Percentiles rank a stretch among this genome's conserved stretches.
Evolutionary conservation across 2,113 vertebrate genomes (phyloP).

Genomic region (Ahaetulla prasina): DNA sequence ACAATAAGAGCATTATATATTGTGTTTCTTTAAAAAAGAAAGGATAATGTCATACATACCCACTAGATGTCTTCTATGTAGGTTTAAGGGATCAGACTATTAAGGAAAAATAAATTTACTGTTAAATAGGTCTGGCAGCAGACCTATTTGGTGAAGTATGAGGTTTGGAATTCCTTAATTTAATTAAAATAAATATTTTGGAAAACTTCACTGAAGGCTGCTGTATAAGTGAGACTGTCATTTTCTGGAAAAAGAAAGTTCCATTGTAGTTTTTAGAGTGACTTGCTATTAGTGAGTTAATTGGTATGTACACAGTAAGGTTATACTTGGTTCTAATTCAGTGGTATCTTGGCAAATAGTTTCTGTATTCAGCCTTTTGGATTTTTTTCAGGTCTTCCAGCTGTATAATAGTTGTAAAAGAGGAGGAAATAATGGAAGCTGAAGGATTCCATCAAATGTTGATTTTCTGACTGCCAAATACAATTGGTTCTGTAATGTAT

Average conservation of each 20-base stretch:
- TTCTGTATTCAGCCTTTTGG: constrained; percentile 25
- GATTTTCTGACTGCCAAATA: constrained; percentile 25
- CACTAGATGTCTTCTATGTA: neutral
- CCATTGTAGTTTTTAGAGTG: constrained; percentile 26
- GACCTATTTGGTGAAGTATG: neutral
- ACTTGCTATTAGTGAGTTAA: constrained; percentile 40
- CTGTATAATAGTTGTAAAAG: constrained; percentile 30
- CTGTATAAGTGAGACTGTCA: neutral
- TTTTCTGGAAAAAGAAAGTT: neutral
- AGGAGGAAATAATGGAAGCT: constrained; percentile 31
- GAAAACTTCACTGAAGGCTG: neutral
- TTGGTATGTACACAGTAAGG: constrained; percentile 45
- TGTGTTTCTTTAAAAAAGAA: neutral
- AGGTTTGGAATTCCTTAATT: neutral
- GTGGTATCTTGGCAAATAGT: constrained; percentile 47
- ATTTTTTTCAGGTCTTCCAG: constrained; percentile 45
- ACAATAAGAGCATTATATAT: neutral
- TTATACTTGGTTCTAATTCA: constrained; percentile 36
- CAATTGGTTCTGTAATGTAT: constrained; percentile 30
- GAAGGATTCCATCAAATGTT: constrained; percentile 49
- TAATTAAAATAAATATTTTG: neutral
- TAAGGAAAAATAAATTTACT: neutral
- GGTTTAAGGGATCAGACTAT: neutral
- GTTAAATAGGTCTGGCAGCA: neutral
- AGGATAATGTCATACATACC: neutral